Evolutionary conservation across 2,888 invertebrate species (phyloP).

Genomic region (Cataglyphis livida): DNA sequence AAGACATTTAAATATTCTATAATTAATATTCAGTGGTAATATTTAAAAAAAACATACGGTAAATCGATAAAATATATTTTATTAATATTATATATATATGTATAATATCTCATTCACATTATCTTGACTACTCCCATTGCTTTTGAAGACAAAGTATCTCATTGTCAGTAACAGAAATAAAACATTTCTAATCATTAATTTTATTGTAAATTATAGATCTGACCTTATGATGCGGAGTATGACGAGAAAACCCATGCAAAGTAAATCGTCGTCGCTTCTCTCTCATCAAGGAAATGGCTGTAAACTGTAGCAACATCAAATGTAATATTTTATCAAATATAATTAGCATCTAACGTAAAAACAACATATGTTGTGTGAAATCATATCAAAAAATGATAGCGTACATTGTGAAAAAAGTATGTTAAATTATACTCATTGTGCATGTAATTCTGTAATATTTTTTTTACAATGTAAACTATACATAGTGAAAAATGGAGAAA

Average conservation of each 20-base stretch:
- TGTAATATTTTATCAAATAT: conserved; percentile 16
- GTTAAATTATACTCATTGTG: background rate
- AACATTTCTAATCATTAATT: background rate
- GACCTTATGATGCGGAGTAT: background rate
- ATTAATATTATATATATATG: background rate
- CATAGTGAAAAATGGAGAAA: background rate
- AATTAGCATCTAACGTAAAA: conserved; percentile 11
- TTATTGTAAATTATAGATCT: conserved; percentile 4
- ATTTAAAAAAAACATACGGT: background rate
- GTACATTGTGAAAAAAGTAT: conserved; percentile 2
- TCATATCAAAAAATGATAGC: background rate
- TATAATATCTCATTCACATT: background rate
- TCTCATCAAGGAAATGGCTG: conserved; percentile 10
- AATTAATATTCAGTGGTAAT: background rate
- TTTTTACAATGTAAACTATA: background rate
- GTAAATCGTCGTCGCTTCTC: background rate
- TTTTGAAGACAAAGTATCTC: background rate
- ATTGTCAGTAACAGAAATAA: background rate
- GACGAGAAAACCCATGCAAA: background rate
- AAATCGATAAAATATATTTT: background rate
- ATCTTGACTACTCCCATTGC: background rate
- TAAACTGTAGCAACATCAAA: conserved; percentile 12
- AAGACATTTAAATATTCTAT: background rate
- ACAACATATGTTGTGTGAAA: background rate
- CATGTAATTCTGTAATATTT: background rate